phyloP scores from a whole-genome alignment of 2,113 vertebrate species.

The Picathartes gymnocephalus region DNA sequence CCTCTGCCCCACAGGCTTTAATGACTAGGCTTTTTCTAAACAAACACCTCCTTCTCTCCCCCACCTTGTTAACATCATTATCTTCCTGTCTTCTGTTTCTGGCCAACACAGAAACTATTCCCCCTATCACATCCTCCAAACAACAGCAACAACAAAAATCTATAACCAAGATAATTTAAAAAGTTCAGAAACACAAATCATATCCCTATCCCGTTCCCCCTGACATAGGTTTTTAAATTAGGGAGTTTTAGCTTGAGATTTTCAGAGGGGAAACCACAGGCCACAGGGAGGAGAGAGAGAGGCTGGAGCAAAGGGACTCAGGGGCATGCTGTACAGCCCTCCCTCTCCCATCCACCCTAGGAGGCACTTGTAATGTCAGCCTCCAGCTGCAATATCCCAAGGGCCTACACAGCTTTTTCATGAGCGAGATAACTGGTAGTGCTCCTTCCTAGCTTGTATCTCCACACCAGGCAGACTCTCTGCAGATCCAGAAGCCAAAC shows the following conservation, averaged over 20 bases:
- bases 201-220: not conserved
- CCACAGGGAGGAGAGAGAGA: not conserved
- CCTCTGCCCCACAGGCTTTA: slow-evolving; percentile 32
- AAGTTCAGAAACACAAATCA: not conserved
- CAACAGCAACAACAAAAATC: not conserved
- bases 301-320: not conserved
- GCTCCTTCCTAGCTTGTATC: not conserved
- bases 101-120: slow-evolving; percentile 7
- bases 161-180: not conserved
- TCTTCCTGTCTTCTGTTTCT: slow-evolving; percentile 42
- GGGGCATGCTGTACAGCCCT: not conserved
- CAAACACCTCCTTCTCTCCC: slow-evolving; percentile 56
- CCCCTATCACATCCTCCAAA: not conserved
- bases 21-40: slow-evolving; percentile 53
- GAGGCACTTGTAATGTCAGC: not conserved
- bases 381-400: not conserved
- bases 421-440: not conserved
- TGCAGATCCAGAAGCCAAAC: not conserved
- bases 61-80: slow-evolving; percentile 48
- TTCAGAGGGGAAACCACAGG: not conserved
- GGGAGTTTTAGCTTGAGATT: not conserved
- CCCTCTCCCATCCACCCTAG: not conserved
- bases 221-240: not conserved
- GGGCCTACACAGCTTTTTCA: not conserved
- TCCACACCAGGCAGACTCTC: not conserved